These are phyloP conservation scores for Zaprionus davidi DNA, from an alignment of 1,140 invertebrate species.

Conservation along the genomic window DNA sequence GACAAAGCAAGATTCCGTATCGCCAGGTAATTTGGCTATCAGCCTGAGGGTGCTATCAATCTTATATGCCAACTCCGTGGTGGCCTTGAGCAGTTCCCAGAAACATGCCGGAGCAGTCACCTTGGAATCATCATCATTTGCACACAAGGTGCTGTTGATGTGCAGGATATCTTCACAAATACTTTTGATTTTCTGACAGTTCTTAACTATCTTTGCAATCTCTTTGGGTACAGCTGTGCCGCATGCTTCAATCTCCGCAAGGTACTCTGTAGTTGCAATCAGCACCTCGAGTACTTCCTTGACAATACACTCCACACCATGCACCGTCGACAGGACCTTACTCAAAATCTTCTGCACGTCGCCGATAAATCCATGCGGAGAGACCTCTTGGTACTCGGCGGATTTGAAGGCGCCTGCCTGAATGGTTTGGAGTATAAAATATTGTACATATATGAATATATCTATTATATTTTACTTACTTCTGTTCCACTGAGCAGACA, in stretches of 20 bases:
- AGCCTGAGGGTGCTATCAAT: not conserved
- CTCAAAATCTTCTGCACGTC: not conserved
- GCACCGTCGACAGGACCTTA: not conserved
- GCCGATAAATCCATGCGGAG: not conserved
- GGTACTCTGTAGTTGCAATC: not conserved
- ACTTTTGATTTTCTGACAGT: not conserved
- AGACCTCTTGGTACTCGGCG: not conserved
- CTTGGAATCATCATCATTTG: not conserved
- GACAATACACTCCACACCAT: not conserved
- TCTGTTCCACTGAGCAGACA: conserved; percentile 1
- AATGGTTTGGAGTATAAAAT: not conserved
- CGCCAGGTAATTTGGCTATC: not conserved
- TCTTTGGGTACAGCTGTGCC: conserved; percentile 1
- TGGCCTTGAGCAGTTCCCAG: not conserved
- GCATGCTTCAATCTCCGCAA: not conserved
- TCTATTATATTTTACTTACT: not conserved
- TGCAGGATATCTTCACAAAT: not conserved
- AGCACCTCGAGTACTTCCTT: not conserved
- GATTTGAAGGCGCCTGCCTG: not conserved
- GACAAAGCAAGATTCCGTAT: not conserved
- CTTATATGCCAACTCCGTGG: not conserved
- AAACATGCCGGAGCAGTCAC: not conserved
- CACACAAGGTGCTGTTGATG: not conserved
- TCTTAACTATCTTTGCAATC: not conserved
- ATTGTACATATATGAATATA: not conserved